Conservation (phyloP, 2,888 invertebrate genomes). For the Tipula unca region DNA sequence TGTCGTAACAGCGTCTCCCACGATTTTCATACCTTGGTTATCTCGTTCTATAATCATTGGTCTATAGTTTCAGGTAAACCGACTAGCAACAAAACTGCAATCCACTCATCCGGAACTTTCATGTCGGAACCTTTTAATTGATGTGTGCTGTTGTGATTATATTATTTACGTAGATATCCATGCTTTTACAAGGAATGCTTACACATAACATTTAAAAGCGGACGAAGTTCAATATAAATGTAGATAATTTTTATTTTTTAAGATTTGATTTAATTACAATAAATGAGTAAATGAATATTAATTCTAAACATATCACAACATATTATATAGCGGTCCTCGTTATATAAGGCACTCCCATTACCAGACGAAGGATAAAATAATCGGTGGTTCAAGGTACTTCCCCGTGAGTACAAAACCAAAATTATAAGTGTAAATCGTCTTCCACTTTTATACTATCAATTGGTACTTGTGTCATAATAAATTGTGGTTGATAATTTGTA, state of each 20-base stretch:
- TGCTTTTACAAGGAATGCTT: background rate
- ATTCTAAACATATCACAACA: background rate
- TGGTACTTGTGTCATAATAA: background rate
- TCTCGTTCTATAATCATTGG: too few relatives aligned
- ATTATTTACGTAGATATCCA: too few relatives aligned
- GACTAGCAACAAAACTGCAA: too few relatives aligned
- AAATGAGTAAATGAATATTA: background rate
- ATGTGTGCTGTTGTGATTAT: too few relatives aligned
- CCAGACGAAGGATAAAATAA: background rate
- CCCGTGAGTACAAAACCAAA: background rate
- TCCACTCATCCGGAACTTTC: too few relatives aligned
- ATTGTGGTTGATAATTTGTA: background rate
- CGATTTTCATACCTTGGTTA: too few relatives aligned
- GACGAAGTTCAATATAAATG: background rate
- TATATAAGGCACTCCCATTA: background rate
- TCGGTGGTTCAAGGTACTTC: background rate
- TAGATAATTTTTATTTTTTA: background rate
- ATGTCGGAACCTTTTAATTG: too few relatives aligned
- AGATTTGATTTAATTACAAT: background rate
- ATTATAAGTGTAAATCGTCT: background rate
- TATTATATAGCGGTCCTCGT: background rate
- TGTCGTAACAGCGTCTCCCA: too few relatives aligned
- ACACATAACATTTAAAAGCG: background rate
- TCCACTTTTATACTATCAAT: background rate
- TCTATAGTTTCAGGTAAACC: too few relatives aligned